These are phyloP conservation scores for Alethe castanea DNA, from an alignment of 2,113 vertebrate species.

Conservation along the genomic window DNA sequence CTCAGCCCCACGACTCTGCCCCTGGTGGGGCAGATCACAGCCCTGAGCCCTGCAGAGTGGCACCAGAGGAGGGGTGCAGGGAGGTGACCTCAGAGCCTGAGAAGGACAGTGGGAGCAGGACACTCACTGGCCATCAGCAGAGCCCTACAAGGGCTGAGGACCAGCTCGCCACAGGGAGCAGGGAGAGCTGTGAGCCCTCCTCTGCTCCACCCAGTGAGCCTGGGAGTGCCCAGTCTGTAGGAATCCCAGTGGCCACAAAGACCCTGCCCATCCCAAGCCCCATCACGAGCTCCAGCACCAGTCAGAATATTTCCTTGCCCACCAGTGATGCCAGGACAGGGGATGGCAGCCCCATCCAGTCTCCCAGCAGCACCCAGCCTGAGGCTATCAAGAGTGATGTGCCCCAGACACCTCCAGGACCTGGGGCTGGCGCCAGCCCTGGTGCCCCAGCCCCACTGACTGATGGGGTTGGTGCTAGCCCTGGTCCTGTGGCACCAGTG, in stretches of 20 bases:
- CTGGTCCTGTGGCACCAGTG: not conserved
- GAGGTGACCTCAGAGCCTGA: not conserved
- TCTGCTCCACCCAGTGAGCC: not conserved
- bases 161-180: fast-evolving
- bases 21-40: not conserved
- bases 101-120: not conserved
- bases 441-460: fast-evolving
- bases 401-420: not conserved
- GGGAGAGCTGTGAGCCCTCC: not conserved
- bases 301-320: not conserved
- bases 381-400: not conserved
- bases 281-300: not conserved
- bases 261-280: not conserved
- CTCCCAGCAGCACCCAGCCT: not conserved
- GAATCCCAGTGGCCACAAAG: not conserved
- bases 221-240: not conserved
- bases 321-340: not conserved
- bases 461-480: not conserved
- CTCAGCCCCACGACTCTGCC: not conserved
- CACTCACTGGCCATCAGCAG: fast-evolving
- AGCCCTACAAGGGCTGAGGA: not conserved
- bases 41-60: fast-evolving
- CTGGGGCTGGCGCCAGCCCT: not conserved
- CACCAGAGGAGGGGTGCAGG: not conserved
- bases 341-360: fast-evolving